These are phyloP conservation scores for Chrysolina haemoptera DNA, from an alignment of 2,888 invertebrate genomes.

Conservation along the genomic window DNA sequence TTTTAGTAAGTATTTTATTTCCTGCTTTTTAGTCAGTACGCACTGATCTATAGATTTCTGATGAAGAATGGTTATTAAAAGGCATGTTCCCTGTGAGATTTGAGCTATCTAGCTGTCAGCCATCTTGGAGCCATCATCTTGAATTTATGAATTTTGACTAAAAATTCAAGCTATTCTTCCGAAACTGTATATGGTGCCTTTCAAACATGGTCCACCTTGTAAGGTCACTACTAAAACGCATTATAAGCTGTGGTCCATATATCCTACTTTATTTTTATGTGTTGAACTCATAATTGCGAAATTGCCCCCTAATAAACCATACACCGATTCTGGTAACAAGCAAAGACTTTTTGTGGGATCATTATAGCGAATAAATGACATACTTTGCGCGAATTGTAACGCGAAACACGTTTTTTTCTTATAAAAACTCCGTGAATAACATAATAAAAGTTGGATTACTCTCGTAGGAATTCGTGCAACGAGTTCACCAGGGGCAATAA, in stretches of 20 bases:
- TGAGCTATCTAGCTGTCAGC: too few relatives aligned
- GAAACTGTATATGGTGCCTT: too few relatives aligned
- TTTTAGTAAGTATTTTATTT: too few relatives aligned
- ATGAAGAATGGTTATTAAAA: too few relatives aligned
- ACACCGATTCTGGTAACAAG: background rate
- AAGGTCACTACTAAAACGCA: background rate
- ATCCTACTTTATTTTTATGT: background rate
- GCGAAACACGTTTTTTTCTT: slow-evolving; percentile 4
- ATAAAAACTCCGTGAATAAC: background rate
- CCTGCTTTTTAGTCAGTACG: too few relatives aligned
- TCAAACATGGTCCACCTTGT: background rate
- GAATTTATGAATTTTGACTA: too few relatives aligned
- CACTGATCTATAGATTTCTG: too few relatives aligned
- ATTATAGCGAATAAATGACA: slow-evolving; percentile 9
- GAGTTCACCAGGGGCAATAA: background rate
- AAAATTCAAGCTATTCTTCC: too few relatives aligned
- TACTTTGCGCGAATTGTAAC: slow-evolving; percentile 9
- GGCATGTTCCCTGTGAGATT: too few relatives aligned
- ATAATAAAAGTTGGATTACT: slow-evolving; percentile 3
- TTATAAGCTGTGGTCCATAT: slow-evolving; percentile 1
- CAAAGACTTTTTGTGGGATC: slow-evolving; percentile 6
- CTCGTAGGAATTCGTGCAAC: background rate
- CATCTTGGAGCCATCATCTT: too few relatives aligned
- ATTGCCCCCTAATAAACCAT: slow-evolving; percentile 5
- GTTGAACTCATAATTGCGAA: slow-evolving; percentile 2